Base-by-base conservation (phyloP, 2,113 vertebrate species). In the Saguinus midas region DNA sequence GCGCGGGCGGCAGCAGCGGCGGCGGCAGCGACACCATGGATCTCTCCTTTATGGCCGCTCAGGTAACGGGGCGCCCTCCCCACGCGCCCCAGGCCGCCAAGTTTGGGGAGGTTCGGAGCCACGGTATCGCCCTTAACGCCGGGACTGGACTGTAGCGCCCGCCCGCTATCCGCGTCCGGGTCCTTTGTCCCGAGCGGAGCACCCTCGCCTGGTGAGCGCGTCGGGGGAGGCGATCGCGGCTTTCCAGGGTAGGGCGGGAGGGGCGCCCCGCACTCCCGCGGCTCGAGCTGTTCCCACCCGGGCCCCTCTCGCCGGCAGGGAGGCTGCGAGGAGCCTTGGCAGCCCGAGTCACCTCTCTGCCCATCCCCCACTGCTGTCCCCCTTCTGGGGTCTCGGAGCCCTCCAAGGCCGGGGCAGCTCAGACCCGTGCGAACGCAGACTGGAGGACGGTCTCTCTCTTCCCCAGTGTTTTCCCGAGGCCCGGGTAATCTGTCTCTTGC, bases 41-140 rank as follows among this genome's bases (percentile, higher is more conserved):
- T 98, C 99, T 99, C 94, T 99, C 99, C 91, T 99, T 99, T 95
- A 99, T 99, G 99, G 99, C 99, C 83, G 99, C 99, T 43, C 99
- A 99, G 99, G 99, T 99, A 98, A 98, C 97, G 79, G 75, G 72
- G 43, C 37, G 9, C 76, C 88, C 45, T 18, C 25, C 14, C 45
- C 57, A 45, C 27, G 48, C 23, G n/a, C 61, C 61, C 43, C 1
- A 9, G 80, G 35, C 16, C 18, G 1, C 87, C 50, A 84, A 90
- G 92, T 91, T 95, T 11, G 91, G 80, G 87, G 80, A 37, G 95
- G 48, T 73, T 57, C 48, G 20, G 66, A 76, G 92, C 72, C 35
- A 7, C 12, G 0, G 43, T 6, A 23, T 48, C 32, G 6, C 61
- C 82, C 50, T 85, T 18, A 9, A 43, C 4, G 12, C 43, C 32